Percentiles rank a stretch among this genome's conserved stretches.
phyloP scores from a whole-genome alignment of 2,888 invertebrate genomes.

The Erebia palarica region DNA sequence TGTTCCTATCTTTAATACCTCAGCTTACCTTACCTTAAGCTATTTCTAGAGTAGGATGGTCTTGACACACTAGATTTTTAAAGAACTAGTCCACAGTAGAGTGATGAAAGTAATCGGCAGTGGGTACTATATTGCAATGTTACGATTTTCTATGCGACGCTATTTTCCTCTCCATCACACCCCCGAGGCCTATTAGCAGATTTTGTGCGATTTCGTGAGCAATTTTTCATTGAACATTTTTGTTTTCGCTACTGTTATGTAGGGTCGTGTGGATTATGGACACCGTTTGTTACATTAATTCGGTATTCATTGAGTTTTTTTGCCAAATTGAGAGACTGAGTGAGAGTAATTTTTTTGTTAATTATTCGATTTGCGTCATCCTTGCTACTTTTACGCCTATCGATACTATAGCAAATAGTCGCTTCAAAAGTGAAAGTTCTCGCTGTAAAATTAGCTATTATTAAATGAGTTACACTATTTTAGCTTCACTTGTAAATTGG shows the following conservation, averaged over 20 bases:
- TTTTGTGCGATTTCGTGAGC: constrained; percentile 43
- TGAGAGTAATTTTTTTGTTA: background rate
- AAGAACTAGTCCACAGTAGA: background rate
- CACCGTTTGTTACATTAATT: constrained; percentile 24
- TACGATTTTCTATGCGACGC: constrained; percentile 28
- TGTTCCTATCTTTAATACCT: too few species aligned
- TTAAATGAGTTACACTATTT: background rate
- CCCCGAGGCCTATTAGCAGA: constrained; percentile 44
- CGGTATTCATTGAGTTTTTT: constrained; percentile 23
- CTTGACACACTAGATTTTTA: too few species aligned
- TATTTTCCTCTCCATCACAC: constrained; percentile 38
- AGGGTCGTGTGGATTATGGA: constrained; percentile 26
- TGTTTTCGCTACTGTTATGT: constrained; percentile 23
- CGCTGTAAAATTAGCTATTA: too few species aligned
- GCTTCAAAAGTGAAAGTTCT: too few species aligned
- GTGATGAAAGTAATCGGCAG: constrained; percentile 26
- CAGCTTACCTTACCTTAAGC: too few species aligned
- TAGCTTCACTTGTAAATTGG: background rate
- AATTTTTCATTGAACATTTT: constrained; percentile 44
- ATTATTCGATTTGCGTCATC: constrained; percentile 6
- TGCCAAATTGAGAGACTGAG: constrained; percentile 7
- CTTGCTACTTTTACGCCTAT: too few species aligned
- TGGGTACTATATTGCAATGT: constrained; percentile 15
- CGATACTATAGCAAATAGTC: too few species aligned
- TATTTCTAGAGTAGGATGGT: too few species aligned